Conservation (phyloP, 2,113 vertebrate genomes). For the Apistogramma diplotaenia region DNA sequence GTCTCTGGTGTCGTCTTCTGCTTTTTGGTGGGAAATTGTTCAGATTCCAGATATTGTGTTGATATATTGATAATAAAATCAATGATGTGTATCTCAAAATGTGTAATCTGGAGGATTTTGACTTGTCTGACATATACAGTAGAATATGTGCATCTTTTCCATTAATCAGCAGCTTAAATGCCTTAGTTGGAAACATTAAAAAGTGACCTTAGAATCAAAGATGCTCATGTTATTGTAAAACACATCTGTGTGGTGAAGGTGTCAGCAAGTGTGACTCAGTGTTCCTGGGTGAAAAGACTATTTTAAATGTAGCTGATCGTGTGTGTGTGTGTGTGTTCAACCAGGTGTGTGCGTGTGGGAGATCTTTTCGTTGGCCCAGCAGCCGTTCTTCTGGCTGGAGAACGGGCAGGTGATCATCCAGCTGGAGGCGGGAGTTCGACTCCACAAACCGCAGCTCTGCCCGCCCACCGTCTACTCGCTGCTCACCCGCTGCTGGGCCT, state of each 20-base stretch:
- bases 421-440: slow-evolving; percentile 89
- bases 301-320: not conserved
- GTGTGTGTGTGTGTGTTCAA: not conserved
- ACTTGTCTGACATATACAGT: too few species aligned
- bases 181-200: not conserved
- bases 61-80: too few species aligned
- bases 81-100: too few species aligned
- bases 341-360: slow-evolving; percentile 98
- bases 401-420: slow-evolving; percentile 96
- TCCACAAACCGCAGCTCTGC: slow-evolving; percentile 90
- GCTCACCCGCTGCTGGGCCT: slow-evolving; percentile 93
- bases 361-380: slow-evolving; percentile 91
- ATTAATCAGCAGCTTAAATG: not conserved
- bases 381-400: slow-evolving; percentile 97
- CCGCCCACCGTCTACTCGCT: slow-evolving; percentile 90
- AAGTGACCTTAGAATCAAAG: not conserved
- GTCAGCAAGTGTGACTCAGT: not conserved
- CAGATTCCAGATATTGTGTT: too few species aligned
- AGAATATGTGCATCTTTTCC: too few species aligned
- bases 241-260: not conserved
- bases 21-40: too few species aligned
- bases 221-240: not conserved
- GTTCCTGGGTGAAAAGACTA: not conserved
- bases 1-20: too few species aligned
- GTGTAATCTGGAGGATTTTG: too few species aligned